Evolutionary conservation across 64 coral and sea anemone species (phyloP), one percentile per base, ranked within the genome.

Genomic region (Catalaphyllia jardinei): DNA sequence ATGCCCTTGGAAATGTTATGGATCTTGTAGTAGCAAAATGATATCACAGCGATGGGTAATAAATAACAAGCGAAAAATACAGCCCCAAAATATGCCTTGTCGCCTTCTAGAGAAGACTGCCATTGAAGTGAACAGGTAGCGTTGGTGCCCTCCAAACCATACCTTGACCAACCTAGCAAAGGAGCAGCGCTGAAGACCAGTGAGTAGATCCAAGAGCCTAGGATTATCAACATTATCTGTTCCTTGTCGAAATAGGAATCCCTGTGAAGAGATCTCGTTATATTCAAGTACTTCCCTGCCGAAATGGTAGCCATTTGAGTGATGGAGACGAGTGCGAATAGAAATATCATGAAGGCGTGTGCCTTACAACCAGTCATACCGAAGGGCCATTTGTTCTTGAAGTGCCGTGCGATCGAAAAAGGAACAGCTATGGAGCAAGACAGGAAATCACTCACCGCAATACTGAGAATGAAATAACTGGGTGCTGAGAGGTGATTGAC

Each of bases 311-410:
- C 72, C 87, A 89, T 57, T 19, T 89, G 72, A 10, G 71, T 16
- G 31, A 89, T 89, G 12, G 87, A 89, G 28, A 89, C 87, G 25
- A 62, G 39, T 13, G 72, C 87, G 39, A 89, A 89, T 8, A 78
- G 54, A 38, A 77, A 89, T n/a, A 89, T 77, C 29, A 89, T 49
- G 24, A 78, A 89, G 19, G 87, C 87, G 78, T 89, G 87, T 33
- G 62, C 38, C 16, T 89, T 63, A 4, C 87, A 89, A 9, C 72
- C 60, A 30, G 54, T 28, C 35, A 46, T 24, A 8, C 51, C 76
- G 14, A 60, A 51, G 2, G 75, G 50, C 87, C 87, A 89, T 2
- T 27, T 10, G 19, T 75, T 59, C 4, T 20, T 35, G 12, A 35
- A 59, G 9, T 61, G 27, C 5, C 72, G 31, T 51, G 52, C 75